Evolutionary conservation across 2,888 invertebrate species (phyloP).

Genomic region (Machimus atricapillus): DNA sequence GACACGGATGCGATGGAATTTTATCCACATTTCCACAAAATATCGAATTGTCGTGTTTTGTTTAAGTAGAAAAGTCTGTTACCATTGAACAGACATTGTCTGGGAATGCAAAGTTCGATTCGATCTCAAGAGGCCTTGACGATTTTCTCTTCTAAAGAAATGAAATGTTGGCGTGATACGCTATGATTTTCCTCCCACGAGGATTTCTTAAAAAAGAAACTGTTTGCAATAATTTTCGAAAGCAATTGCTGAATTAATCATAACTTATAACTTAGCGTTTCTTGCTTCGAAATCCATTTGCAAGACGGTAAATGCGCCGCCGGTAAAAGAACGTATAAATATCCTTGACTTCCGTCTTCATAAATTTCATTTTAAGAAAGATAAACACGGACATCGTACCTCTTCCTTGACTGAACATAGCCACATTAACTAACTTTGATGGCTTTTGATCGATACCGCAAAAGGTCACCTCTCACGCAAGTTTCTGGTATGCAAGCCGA

Average conservation of each 20-base stretch:
- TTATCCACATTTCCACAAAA: neutral
- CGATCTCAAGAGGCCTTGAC: neutral
- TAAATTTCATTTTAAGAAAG: neutral
- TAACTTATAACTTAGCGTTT: neutral
- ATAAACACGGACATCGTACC: neutral
- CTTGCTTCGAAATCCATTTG: neutral
- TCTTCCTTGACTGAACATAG: neutral
- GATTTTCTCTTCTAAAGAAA: neutral
- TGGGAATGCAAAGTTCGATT: neutral
- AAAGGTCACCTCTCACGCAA: neutral
- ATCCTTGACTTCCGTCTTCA: neutral
- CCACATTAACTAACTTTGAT: neutral
- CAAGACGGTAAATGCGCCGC: neutral
- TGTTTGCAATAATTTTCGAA: neutral
- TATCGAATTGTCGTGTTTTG: neutral
- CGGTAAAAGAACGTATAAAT: neutral
- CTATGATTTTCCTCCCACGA: neutral
- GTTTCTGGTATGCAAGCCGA: neutral
- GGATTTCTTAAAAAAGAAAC: neutral
- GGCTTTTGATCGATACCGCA: neutral
- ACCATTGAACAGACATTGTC: neutral
- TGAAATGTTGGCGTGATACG: neutral
- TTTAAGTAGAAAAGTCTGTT: neutral
- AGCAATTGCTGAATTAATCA: neutral
- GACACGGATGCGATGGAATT: neutral